phyloP scores from a whole-genome alignment of 2,888 invertebrate genomes.

The Pseudeuparius sepicola region DNA sequence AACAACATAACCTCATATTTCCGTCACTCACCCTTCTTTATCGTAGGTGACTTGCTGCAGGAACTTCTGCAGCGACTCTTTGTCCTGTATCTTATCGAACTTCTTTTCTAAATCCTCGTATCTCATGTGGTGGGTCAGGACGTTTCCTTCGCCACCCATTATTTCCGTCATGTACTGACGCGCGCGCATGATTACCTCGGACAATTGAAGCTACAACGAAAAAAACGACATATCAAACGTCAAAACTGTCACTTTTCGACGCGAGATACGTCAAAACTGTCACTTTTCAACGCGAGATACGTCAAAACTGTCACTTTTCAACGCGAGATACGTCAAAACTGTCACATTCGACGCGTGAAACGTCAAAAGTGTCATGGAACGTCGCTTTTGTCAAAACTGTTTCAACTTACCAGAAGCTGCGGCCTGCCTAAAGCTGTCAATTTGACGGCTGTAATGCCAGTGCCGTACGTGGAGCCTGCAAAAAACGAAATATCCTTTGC shows the following conservation, averaged over 20 bases:
- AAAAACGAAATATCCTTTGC: constrained; percentile 24
- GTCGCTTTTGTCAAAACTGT: too few species aligned
- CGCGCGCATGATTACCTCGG: constrained; percentile 93
- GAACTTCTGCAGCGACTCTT: constrained; percentile 77
- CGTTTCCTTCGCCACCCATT: constrained; percentile 79
- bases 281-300: too few species aligned
- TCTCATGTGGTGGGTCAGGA: constrained; percentile 76
- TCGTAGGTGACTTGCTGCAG: constrained; percentile 86
- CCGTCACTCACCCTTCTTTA: constrained; percentile 81
- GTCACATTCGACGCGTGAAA: too few species aligned
- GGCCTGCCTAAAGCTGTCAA: constrained; percentile 95
- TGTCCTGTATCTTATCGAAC: constrained; percentile 63
- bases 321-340: too few species aligned
- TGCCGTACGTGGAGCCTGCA: constrained; percentile 83
- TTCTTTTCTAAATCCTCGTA: constrained; percentile 80
- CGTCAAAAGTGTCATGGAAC: too few species aligned
- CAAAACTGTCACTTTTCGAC: too few species aligned
- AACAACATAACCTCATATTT: too few species aligned
- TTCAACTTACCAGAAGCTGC: constrained; percentile 85
- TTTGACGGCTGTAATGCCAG: constrained; percentile 95
- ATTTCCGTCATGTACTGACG: constrained; percentile 90
- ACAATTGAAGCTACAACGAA: constrained; percentile 75
- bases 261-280: too few species aligned
- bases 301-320: too few species aligned
- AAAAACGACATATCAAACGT: too few species aligned